A percentile compares a stretch with the other conserved stretches of the same genome.
These are phyloP conservation scores for Dioctria rufipes DNA, from an alignment of 2,888 invertebrate genomes.

Conservation along the genomic window DNA sequence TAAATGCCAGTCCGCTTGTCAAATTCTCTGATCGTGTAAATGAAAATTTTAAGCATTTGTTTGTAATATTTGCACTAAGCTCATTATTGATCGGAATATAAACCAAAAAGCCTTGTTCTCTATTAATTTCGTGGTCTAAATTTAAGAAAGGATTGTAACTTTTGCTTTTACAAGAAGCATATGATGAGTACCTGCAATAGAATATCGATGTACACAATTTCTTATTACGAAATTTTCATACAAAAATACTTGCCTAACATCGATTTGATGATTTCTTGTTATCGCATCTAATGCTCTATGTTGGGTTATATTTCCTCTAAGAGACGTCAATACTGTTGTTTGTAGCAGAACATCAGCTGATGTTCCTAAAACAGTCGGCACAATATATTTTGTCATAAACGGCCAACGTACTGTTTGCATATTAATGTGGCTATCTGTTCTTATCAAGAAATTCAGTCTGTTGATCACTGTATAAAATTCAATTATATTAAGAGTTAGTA, in stretches of 20 bases:
- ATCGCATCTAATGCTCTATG: conserved; percentile 73
- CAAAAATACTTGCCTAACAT: conserved; percentile 76
- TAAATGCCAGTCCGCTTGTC: conserved; percentile 70
- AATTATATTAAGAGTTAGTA: too few relatives aligned
- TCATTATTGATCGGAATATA: conserved; percentile 76
- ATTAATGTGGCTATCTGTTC: conserved; percentile 77
- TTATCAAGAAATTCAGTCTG: conserved; percentile 74
- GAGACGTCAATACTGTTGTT: conserved; percentile 75
- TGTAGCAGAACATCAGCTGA: conserved; percentile 73
- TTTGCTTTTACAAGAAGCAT: conserved; percentile 71
- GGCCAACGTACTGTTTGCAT: conserved; percentile 75
- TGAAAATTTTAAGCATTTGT: conserved; percentile 66
- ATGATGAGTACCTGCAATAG: conserved; percentile 73
- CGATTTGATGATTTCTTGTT: conserved; percentile 77
- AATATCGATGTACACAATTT: too few relatives aligned
- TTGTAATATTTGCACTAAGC: conserved; percentile 66
- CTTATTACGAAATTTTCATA: neutral
- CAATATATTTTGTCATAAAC: conserved; percentile 73
- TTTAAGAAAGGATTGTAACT: conserved; percentile 78
- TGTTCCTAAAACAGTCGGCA: conserved; percentile 75
- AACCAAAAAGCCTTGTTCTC: conserved; percentile 79
- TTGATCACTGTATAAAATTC: conserved; percentile 76
- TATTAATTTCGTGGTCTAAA: conserved; percentile 77
- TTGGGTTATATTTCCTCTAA: conserved; percentile 80
- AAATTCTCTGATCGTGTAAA: conserved; percentile 69